Conservation (phyloP, 2,113 vertebrate genomes). For the Argyrosomus japonicus region DNA sequence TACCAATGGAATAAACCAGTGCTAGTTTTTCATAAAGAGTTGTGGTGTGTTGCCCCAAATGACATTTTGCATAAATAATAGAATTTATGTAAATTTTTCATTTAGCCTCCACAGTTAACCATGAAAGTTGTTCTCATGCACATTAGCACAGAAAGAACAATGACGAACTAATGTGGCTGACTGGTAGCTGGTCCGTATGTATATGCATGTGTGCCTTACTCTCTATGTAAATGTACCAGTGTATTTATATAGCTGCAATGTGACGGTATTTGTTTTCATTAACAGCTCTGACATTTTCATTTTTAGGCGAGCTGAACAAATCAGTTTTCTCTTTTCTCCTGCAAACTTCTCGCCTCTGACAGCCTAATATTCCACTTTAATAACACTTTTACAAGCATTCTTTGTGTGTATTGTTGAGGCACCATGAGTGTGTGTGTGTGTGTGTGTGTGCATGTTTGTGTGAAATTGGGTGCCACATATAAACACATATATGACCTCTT, state of each 20-base stretch:
- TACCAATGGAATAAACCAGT: not conserved
- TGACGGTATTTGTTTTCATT: conserved; percentile 49
- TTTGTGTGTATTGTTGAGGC: conserved; percentile 20
- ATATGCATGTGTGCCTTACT: not conserved
- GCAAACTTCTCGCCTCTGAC: conserved; percentile 33
- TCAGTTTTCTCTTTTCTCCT: conserved; percentile 32
- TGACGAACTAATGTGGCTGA: not conserved
- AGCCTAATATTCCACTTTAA: conserved; percentile 41
- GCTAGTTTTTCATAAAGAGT: not conserved
- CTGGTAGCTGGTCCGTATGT: not conserved
- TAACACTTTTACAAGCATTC: not conserved
- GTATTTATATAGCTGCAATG: conserved; percentile 14
- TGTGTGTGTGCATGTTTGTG: conserved; percentile 25
- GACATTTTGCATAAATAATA: conserved; percentile 34
- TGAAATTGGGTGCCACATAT: conserved; percentile 20
- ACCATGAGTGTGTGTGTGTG: conserved; percentile 1
- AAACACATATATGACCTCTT: conserved; percentile 53
- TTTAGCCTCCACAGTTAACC: not conserved
- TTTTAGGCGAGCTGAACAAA: conserved; percentile 37
- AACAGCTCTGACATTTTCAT: conserved; percentile 58
- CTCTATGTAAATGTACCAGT: conserved; percentile 2
- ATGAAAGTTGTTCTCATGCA: not conserved
- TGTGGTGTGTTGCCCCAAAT: conserved; percentile 8
- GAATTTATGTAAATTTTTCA: conserved; percentile 36
- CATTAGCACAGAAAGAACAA: conserved; percentile 28